Evolutionary conservation across 2,888 invertebrate species (phyloP).

Genomic region (Caenorhabditis sp.): DNA sequence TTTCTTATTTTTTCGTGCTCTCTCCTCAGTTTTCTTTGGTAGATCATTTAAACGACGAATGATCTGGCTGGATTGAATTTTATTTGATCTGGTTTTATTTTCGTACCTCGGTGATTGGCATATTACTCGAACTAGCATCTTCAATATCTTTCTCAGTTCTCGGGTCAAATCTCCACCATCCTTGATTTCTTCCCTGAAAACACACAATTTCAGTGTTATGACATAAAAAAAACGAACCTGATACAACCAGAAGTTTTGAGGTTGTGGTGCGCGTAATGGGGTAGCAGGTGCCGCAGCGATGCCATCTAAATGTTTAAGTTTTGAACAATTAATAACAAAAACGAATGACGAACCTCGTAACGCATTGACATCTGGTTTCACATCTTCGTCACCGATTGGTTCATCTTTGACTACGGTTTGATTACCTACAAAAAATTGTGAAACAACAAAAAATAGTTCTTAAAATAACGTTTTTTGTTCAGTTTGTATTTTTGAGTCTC

Average conservation of each 20-base stretch:
- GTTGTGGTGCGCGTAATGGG: neutral
- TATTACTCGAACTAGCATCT: constrained; percentile 13
- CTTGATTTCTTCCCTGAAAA: constrained; percentile 26
- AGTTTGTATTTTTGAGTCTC: neutral
- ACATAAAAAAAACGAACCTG: neutral
- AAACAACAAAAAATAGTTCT: neutral
- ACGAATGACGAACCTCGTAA: constrained; percentile 6
- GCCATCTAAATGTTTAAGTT: neutral
- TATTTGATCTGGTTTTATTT: no score
- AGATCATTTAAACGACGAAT: no score
- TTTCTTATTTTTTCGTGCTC: no score
- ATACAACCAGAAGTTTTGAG: constrained; percentile 44
- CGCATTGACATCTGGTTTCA: constrained; percentile 30
- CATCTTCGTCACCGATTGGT: constrained; percentile 19
- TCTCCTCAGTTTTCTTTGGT: no score
- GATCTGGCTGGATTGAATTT: no score
- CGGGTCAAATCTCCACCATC: constrained; percentile 63
- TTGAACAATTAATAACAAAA: no score
- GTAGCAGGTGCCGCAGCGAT: neutral
- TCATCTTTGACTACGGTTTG: constrained; percentile 3
- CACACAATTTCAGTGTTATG: neutral
- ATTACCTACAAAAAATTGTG: neutral
- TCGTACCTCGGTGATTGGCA: constrained; percentile 25
- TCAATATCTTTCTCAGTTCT: constrained; percentile 50
- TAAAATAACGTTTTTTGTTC: no score